Conservation (phyloP, 1,140 invertebrate genomes). For the Drosophila nigrodunni region DNA sequence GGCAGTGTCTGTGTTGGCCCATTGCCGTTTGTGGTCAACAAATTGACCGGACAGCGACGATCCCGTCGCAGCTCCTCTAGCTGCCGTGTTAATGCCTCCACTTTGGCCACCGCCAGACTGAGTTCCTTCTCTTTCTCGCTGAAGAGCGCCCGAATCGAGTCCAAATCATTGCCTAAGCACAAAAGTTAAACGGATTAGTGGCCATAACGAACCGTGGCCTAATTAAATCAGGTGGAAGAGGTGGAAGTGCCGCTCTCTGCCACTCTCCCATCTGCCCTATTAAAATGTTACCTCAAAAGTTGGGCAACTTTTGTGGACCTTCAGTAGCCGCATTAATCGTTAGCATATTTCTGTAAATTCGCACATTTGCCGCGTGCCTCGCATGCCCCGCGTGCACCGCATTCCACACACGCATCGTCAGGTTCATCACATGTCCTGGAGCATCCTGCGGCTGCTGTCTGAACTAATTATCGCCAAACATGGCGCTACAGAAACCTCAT, state of each 20-base stretch:
- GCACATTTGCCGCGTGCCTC: conserved; percentile 18
- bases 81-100: conserved; percentile 97
- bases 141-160: conserved; percentile 97
- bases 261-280: neutral
- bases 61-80: conserved; percentile 94
- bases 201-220: conserved; percentile 16
- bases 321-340: conserved; percentile 8
- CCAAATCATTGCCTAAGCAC: conserved; percentile 94
- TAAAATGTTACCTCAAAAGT: conserved; percentile 9
- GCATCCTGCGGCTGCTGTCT: conserved; percentile 43
- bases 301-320: neutral
- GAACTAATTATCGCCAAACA: conserved; percentile 72
- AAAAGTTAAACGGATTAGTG: conserved; percentile 53
- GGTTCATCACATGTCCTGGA: conserved; percentile 25
- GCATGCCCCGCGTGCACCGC: neutral
- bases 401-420: neutral
- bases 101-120: conserved; percentile 96
- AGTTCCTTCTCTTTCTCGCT: conserved; percentile 99
- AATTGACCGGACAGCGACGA: conserved; percentile 85
- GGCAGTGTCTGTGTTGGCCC: conserved; percentile 86
- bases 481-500: conserved; percentile 70
- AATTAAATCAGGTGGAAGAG: conserved; percentile 8
- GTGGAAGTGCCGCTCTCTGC: neutral
- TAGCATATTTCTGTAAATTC: conserved; percentile 38
- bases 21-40: conserved; percentile 70